phyloP scores from a whole-genome alignment of 2,888 invertebrate genomes.

The Plagodis pulveraria region DNA sequence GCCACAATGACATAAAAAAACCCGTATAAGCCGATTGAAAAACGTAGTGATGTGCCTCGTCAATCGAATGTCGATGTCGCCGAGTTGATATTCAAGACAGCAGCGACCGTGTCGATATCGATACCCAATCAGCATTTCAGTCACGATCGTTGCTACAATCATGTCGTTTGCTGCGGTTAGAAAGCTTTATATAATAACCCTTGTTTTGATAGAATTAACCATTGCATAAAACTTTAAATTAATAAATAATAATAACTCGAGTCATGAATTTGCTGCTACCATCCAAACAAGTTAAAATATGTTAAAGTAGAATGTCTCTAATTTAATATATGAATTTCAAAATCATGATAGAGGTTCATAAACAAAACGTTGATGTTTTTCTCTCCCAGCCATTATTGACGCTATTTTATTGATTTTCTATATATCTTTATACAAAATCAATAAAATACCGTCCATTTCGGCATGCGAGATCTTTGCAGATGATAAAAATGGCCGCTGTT shows the following conservation, averaged over 20 bases:
- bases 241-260: too few relatives aligned
- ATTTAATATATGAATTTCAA: constrained; percentile 3
- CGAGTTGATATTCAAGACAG: constrained; percentile 25
- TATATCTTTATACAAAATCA: constrained; percentile 23
- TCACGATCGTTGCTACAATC: constrained; percentile 51
- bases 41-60: constrained; percentile 42
- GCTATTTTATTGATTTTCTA: too few relatives aligned
- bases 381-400: constrained; percentile 14
- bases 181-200: constrained; percentile 60
- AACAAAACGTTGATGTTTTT: constrained; percentile 1
- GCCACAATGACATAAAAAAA: too few relatives aligned
- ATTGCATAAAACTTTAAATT: constrained; percentile 55
- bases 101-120: constrained; percentile 17
- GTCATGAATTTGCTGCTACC: too few relatives aligned
- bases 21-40: constrained; percentile 10
- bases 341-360: constrained; percentile 9
- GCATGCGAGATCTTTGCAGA: constrained; percentile 27
- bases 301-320: too few relatives aligned
- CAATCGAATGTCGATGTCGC: constrained; percentile 39
- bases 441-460: constrained; percentile 25
- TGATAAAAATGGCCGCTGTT: constrained; percentile 24
- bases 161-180: constrained; percentile 64
- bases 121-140: constrained; percentile 34
- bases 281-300: too few relatives aligned
- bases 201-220: constrained; percentile 55